Evolutionary conservation across 2,113 vertebrate genomes (phyloP).

Genomic region (Panthera tigris): DNA sequence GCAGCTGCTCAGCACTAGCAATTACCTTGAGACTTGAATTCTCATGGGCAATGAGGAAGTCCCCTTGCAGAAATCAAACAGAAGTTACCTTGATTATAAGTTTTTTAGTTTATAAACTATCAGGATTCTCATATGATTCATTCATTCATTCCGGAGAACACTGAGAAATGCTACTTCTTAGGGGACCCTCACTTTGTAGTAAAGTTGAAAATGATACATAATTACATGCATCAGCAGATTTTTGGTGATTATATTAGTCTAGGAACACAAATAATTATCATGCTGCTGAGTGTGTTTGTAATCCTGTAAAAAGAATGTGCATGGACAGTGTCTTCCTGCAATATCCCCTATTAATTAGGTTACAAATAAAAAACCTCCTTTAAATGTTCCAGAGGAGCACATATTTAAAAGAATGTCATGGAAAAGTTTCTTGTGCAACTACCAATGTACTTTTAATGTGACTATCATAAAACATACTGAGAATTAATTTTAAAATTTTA

Average conservation of each 20-base stretch:
- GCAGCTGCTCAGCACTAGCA: not conserved
- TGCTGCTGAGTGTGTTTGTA: not conserved
- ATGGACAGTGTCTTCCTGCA: not conserved
- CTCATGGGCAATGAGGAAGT: not conserved
- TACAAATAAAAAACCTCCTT: not conserved
- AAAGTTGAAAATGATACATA: not conserved
- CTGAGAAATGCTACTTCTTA: not conserved
- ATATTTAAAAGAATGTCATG: not conserved
- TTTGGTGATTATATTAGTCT: not conserved
- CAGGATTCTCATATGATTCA: not conserved
- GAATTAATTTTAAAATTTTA: not conserved
- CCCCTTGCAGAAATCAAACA: not conserved
- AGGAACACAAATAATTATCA: not conserved
- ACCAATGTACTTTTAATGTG: not conserved
- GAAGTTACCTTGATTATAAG: not conserved
- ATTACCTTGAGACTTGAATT: not conserved
- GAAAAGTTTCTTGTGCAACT: not conserved
- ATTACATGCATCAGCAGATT: not conserved
- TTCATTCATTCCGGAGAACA: not conserved
- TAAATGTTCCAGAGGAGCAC: not conserved
- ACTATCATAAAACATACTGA: not conserved
- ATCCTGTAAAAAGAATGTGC: not conserved
- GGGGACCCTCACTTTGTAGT: not conserved
- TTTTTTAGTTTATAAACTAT: not conserved
- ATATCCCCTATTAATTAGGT: not conserved